Percentiles rank a stretch among this genome's conserved stretches.
Evolutionary conservation across 2,113 vertebrate species (phyloP).

Genomic region (Chamaetylas fuelleborni): DNA sequence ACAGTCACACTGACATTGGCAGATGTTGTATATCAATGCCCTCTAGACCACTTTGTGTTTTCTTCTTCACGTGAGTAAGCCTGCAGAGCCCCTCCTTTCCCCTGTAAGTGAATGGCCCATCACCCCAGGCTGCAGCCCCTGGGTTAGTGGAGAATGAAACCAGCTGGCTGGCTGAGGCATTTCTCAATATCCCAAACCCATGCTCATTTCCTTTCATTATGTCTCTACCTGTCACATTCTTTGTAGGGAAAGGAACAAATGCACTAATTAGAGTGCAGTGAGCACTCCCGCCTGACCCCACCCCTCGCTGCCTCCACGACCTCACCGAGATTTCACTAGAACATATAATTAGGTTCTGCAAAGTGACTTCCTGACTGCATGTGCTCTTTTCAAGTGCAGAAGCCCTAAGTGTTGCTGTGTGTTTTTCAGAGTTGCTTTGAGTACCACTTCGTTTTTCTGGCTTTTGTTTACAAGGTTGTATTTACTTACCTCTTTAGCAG

Average conservation of each 20-base stretch:
- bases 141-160: not conserved
- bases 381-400: not conserved
- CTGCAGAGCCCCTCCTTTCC: not conserved
- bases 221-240: not conserved
- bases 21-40: not conserved
- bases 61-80: not conserved
- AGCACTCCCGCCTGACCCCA: rapidly evolving
- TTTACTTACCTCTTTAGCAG: not conserved
- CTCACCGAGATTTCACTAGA: not conserved
- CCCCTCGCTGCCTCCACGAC: not conserved
- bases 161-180: not conserved
- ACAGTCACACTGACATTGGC: not conserved
- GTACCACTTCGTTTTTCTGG: not conserved
- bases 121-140: not conserved
- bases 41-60: not conserved
- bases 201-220: not conserved
- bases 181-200: not conserved
- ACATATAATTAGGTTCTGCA: not conserved
- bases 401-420: not conserved
- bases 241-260: not conserved
- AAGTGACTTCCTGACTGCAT: not conserved
- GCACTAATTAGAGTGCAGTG: not conserved
- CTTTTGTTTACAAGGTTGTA: not conserved
- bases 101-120: not conserved
- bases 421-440: not conserved